Evolutionary conservation across 1,140 invertebrate species (phyloP).

Genomic region (Wasmannia auropunctata): DNA sequence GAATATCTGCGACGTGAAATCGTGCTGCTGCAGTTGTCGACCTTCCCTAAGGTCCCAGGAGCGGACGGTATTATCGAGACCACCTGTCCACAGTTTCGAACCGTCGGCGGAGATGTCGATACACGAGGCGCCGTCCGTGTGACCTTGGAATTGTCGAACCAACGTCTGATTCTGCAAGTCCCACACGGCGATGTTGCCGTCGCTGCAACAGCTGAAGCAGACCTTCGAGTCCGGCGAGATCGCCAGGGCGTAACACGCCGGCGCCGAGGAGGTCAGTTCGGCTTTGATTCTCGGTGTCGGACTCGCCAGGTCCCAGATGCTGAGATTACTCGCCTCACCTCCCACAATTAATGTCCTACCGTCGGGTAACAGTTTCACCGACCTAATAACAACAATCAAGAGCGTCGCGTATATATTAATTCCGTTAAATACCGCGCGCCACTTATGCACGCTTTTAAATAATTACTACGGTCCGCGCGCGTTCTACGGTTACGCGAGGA

Average conservation of each 20-base stretch:
- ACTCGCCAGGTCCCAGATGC: conserved; percentile 98
- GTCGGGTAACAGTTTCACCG: conserved; percentile 98
- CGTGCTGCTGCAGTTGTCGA: conserved; percentile 97
- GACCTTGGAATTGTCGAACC: conserved; percentile 98
- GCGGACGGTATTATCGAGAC: conserved; percentile 98
- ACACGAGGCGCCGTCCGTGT: conserved; percentile 98
- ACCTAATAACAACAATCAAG: conserved; percentile 63
- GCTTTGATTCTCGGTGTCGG: conserved; percentile 96
- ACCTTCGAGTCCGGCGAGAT: conserved; percentile 98
- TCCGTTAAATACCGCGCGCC: conserved; percentile 9
- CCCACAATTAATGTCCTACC: conserved; percentile 98
- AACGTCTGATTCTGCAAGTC: conserved; percentile 97
- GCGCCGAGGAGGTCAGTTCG: conserved; percentile 97
- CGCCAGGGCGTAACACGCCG: conserved; percentile 98
- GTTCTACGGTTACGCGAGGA: neutral
- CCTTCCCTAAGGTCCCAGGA: conserved; percentile 99
- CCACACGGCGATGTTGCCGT: conserved; percentile 98
- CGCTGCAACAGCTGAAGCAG: conserved; percentile 98
- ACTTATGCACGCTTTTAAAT: conserved; percentile 53
- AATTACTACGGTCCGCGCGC: conserved; percentile 31
- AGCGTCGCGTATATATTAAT: neutral
- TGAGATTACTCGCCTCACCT: conserved; percentile 97
- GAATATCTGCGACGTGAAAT: conserved; percentile 98
- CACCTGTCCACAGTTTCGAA: conserved; percentile 98
- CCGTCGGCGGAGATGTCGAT: conserved; percentile 99